These are phyloP conservation scores for Drosophila pandora DNA, from an alignment of 1,140 invertebrate species.

Conservation along the genomic window DNA sequence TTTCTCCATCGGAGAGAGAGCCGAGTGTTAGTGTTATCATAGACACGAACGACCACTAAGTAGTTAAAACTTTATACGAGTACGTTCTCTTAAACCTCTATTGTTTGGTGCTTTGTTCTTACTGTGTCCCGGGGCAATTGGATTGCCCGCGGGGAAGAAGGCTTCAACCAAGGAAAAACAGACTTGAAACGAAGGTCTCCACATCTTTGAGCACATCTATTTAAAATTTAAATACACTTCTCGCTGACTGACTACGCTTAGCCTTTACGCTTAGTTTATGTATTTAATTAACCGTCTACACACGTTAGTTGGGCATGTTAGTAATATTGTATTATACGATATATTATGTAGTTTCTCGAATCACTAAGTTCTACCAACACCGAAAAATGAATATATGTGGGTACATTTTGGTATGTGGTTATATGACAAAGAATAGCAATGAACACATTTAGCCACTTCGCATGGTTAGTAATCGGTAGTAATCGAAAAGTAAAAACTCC, in stretches of 20 bases:
- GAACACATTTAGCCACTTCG: slow-evolving; percentile 75
- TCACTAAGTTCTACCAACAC: slow-evolving; percentile 78
- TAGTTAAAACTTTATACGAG: slow-evolving; percentile 49
- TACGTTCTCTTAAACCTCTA: slow-evolving; percentile 70
- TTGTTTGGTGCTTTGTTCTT: slow-evolving; percentile 84
- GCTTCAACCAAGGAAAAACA: slow-evolving; percentile 58
- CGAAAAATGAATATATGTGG: slow-evolving; percentile 71
- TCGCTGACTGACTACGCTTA: slow-evolving; percentile 28
- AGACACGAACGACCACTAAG: slow-evolving; percentile 45
- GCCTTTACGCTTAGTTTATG: slow-evolving; percentile 19
- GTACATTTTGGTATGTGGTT: slow-evolving; percentile 62
- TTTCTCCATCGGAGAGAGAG: slow-evolving; percentile 24
- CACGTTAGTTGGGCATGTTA: slow-evolving; percentile 44
- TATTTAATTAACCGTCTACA: slow-evolving; percentile 30
- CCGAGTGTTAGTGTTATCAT: slow-evolving; percentile 16
- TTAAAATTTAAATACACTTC: neutral
- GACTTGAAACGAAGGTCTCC: slow-evolving; percentile 25
- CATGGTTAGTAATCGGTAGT: slow-evolving; percentile 51
- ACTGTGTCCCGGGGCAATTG: slow-evolving; percentile 75
- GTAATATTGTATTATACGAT: slow-evolving; percentile 30
- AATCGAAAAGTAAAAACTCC: slow-evolving; percentile 32
- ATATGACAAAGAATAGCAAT: slow-evolving; percentile 78
- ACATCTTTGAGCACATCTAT: slow-evolving; percentile 50
- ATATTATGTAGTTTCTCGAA: slow-evolving; percentile 40
- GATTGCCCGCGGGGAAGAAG: slow-evolving; percentile 52